Percentiles rank a stretch among this genome's conserved stretches.
Evolutionary conservation across 2,797 vertebrate species (phyloP).

Genomic region (Pempheris klunzingeri): DNA sequence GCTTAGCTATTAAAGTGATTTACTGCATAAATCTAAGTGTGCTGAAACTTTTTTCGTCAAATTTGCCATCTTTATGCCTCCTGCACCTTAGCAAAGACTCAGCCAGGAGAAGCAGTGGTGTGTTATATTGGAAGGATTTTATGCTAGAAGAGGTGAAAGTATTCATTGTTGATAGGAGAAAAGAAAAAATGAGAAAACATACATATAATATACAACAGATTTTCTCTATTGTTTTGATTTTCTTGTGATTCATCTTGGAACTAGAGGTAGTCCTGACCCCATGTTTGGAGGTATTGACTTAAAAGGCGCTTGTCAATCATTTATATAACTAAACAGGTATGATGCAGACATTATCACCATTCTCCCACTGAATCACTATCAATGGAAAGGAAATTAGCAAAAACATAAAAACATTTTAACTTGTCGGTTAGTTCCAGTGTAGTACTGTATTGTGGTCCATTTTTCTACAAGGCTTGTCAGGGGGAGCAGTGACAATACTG

Average conservation of each 20-base stretch:
- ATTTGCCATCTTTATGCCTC: no score
- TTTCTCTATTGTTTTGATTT: background rate
- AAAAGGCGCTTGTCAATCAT: background rate
- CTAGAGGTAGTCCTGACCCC: background rate
- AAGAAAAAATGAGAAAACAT: no score
- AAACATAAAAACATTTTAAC: background rate
- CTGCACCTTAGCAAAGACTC: no score
- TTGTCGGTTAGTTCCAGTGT: slow-evolving; percentile 1
- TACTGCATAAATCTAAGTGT: no score
- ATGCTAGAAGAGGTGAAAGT: background rate
- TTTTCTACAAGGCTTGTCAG: slow-evolving; percentile 57
- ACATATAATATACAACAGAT: background rate
- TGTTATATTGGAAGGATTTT: background rate
- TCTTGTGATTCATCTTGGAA: background rate
- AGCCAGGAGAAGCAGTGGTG: no score
- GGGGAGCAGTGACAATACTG: slow-evolving; percentile 50
- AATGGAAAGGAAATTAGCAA: background rate
- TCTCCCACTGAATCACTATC: background rate
- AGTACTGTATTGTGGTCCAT: slow-evolving; percentile 42
- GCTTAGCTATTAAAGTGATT: no score
- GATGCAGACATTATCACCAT: background rate
- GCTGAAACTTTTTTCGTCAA: no score
- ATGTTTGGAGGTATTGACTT: background rate
- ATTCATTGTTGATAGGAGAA: background rate
- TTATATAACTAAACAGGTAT: background rate